phyloP scores from a whole-genome alignment of 1,140 invertebrate genomes.

The Helicoverpa armigera region DNA sequence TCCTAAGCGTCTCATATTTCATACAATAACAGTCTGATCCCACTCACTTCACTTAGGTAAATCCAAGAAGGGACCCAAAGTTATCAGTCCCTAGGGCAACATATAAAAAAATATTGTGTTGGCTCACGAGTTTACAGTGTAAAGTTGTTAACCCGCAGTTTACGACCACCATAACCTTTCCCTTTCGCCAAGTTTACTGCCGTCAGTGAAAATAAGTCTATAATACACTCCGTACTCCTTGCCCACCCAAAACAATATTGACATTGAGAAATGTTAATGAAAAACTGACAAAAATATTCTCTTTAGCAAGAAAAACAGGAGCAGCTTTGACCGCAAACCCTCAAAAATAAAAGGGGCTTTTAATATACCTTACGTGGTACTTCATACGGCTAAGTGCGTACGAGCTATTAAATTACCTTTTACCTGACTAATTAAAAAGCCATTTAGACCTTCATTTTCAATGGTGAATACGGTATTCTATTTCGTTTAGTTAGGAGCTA shows the following conservation, averaged over 20 bases:
- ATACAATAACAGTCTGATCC: constrained; percentile 18
- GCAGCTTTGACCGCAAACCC: not conserved
- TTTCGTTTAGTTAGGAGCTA: constrained; percentile 10
- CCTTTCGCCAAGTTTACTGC: constrained; percentile 16
- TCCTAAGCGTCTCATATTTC: not conserved
- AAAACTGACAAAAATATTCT: not conserved
- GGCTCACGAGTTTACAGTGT: constrained; percentile 23
- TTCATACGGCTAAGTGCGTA: constrained; percentile 16
- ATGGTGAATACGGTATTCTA: constrained; percentile 12
- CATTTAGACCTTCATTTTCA: constrained; percentile 28
- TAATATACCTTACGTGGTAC: constrained; percentile 15
- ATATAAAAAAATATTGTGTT: constrained; percentile 34
- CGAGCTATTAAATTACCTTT: constrained; percentile 29
- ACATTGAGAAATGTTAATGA: not conserved
- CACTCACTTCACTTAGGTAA: not conserved
- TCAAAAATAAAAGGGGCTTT: constrained; percentile 33
- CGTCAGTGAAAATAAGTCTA: constrained; percentile 22
- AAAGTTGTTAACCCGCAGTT: constrained; percentile 31
- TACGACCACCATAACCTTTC: constrained; percentile 38
- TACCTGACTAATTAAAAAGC: constrained; percentile 40
- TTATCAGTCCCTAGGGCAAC: not conserved
- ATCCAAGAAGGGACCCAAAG: not conserved
- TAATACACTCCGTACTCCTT: not conserved
- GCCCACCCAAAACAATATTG: not conserved
- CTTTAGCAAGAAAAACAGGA: not conserved